Percentiles rank a stretch among this genome's conserved stretches.
Conservation (phyloP, 2,888 invertebrate genomes). For the Trichopoda pennipes region DNA sequence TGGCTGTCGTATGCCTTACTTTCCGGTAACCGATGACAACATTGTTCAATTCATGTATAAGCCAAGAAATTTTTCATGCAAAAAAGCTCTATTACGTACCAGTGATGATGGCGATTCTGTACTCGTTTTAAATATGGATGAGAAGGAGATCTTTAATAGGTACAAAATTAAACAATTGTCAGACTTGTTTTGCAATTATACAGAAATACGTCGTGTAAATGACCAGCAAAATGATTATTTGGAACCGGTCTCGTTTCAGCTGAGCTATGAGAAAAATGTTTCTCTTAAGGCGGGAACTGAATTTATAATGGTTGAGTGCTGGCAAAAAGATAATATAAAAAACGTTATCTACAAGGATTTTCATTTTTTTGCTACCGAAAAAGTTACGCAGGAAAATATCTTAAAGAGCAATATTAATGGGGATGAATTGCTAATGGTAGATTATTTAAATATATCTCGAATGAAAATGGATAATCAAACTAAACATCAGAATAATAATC, state of each 20-base stretch:
- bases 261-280: constrained; percentile 69
- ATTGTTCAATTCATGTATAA: constrained; percentile 77
- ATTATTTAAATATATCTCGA: not conserved
- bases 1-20: constrained; percentile 80
- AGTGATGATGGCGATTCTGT: constrained; percentile 70
- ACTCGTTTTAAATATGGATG: constrained; percentile 75
- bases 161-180: constrained; percentile 75
- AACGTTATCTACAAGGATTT: constrained; percentile 85
- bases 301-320: constrained; percentile 87
- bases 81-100: constrained; percentile 73
- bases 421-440: not conserved
- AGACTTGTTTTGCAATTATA: constrained; percentile 75
- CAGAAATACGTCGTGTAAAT: constrained; percentile 73
- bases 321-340: constrained; percentile 75
- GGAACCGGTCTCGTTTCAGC: constrained; percentile 69
- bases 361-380: constrained; percentile 80
- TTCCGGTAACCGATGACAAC: constrained; percentile 77
- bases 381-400: not conserved
- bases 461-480: constrained; percentile 28
- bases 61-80: constrained; percentile 74
- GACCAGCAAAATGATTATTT: constrained; percentile 73
- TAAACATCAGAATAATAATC: constrained; percentile 44
- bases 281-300: constrained; percentile 81
- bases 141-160: constrained; percentile 71
- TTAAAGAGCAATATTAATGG: not conserved